A percentile compares a stretch with the other conserved stretches of the same genome.
Conservation (phyloP, 2,797 vertebrate genomes). For the Syngnathus rostellatus region DNA sequence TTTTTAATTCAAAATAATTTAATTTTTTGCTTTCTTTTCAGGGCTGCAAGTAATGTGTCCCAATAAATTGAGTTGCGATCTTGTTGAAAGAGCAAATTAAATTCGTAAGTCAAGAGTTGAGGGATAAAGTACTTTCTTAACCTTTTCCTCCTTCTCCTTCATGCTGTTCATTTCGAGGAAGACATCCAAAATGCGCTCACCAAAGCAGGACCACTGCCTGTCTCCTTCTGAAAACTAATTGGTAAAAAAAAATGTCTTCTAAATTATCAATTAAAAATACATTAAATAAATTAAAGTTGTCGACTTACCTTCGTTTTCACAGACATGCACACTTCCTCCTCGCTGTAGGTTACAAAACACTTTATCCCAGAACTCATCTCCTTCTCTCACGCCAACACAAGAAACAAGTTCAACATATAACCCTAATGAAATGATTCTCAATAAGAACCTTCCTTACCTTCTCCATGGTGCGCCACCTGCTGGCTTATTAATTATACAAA, state of each 20-base stretch:
- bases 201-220: constrained; percentile 50
- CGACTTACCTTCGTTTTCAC: constrained; percentile 50
- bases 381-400: constrained; percentile 37
- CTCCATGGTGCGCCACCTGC: constrained; percentile 50
- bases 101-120: not conserved
- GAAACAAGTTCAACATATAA: too few relatives aligned
- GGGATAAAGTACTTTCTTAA: not conserved
- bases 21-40: too few relatives aligned
- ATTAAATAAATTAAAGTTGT: too few relatives aligned
- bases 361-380: constrained; percentile 50
- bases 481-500: constrained; percentile 58
- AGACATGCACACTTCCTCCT: constrained; percentile 44
- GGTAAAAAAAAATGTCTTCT: constrained; percentile 1
- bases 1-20: not conserved
- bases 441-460: constrained; percentile 38
- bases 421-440: not conserved
- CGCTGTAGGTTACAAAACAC: constrained; percentile 51
- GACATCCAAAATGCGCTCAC: constrained; percentile 57
- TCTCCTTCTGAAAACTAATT: constrained; percentile 50
- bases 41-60: too few relatives aligned
- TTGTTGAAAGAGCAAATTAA: too few relatives aligned
- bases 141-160: constrained; percentile 55
- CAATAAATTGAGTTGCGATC: not conserved
- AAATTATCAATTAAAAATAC: too few relatives aligned
- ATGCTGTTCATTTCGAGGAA: constrained; percentile 63